Evolutionary conservation across 2,888 invertebrate genomes (phyloP), one percentile per base, ranked within the genome.

Genomic region (Hemithea aestivaria): DNA sequence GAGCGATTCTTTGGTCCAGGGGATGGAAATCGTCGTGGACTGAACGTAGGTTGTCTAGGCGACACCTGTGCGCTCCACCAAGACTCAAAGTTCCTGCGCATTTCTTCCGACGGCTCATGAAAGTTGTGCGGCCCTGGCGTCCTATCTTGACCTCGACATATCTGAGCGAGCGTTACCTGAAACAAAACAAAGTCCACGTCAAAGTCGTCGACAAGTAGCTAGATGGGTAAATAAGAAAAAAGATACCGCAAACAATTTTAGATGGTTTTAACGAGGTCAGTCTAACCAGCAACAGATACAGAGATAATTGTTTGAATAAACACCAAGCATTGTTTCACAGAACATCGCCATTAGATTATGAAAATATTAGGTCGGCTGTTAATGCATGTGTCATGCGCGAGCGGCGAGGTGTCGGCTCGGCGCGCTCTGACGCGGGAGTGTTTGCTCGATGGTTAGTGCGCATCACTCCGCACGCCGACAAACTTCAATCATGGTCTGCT

Each of bases 41-140:
- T 87, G 49, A 85, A 88, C 2, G 85, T 80, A 1, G 87, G 82
- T 0, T 87, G 87, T 21, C 90, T 82, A 0, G 92, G 91, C 7
- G 91, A 91, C 31, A 93, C 89, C 65, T 94, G 94, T 37, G 91
- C 89, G 26, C 91, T 90, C 92, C 94, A 95, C 97, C 97, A 97
- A 39, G 94, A 93, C 67, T 97, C 96, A 76, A 97, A 97, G 72
- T 95, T 95, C 42, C 95, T 89, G 12, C 94, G 91, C 63, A 93
- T 91, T 33, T 97, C 97, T 53, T 96, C 96, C 0, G 93, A 90
- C 6, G 94, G 91, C 56, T 95, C 95, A 27, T 91, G 90, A 29
- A 89, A 87, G 53, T 73, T 82, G 28, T 92, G 90, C 2, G 92
- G 90, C 11, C 92, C 90, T 6, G 90, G 87, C 12, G 90, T 88